Percentiles rank a stretch among this genome's conserved stretches.
These are phyloP conservation scores for Ctena decussata DNA, from an alignment of 2,888 invertebrate genomes.

Conservation along the genomic window DNA sequence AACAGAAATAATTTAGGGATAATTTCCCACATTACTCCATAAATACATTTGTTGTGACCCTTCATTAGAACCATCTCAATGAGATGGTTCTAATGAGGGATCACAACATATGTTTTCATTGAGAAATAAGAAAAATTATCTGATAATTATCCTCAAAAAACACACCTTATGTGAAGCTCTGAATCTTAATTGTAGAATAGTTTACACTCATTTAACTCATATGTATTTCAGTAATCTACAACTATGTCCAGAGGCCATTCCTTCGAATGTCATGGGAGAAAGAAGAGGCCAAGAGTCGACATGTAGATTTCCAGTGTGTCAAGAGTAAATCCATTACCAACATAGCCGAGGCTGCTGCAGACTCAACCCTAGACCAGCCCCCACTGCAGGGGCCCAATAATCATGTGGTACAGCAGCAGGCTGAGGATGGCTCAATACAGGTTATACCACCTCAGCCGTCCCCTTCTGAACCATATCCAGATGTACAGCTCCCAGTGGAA, in stretches of 20 bases:
- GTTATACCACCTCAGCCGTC: slow-evolving; percentile 87
- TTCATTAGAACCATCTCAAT: no score
- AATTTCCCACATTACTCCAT: no score
- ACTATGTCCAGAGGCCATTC: slow-evolving; percentile 99
- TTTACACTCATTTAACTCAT: no score
- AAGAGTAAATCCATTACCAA: slow-evolving; percentile 99
- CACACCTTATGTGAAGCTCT: no score
- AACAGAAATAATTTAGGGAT: no score
- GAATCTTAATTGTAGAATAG: no score
- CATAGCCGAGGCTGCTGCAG: slow-evolving; percentile 95
- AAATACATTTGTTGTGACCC: no score
- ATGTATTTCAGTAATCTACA: slow-evolving; percentile 94
- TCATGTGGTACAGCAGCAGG: slow-evolving; percentile 71
- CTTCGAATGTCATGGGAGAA: slow-evolving; percentile 99
- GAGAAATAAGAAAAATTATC: no score
- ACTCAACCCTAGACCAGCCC: slow-evolving; percentile 90
- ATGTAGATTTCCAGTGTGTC: slow-evolving; percentile 99
- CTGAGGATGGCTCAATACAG: slow-evolving; percentile 85
- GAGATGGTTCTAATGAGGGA: no score
- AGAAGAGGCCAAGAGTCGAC: slow-evolving; percentile 99
- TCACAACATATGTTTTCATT: no score
- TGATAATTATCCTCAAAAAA: no score
- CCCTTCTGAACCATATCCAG: slow-evolving; percentile 84
- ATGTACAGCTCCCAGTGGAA: slow-evolving; percentile 80
- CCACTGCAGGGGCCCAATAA: not conserved